Conservation (phyloP, 2,113 vertebrate genomes). For the Dolichallabes microphthalmus region DNA sequence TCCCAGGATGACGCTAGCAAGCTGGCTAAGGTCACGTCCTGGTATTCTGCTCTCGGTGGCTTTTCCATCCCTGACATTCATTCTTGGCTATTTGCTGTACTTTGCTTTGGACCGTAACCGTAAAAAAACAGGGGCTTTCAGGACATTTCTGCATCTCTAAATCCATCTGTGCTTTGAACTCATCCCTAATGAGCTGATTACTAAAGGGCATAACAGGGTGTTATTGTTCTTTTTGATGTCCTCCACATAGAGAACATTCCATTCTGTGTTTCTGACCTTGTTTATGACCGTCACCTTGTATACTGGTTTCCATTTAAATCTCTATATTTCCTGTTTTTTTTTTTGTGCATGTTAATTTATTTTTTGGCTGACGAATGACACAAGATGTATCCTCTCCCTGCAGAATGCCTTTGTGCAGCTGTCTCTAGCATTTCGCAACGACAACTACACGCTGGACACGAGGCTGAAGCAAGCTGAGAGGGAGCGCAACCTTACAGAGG, state of each 20-base stretch:
- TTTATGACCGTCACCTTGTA: background rate
- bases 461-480: conserved; percentile 91
- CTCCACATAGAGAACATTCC: background rate
- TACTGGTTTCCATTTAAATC: conserved; percentile 5
- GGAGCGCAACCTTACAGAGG: conserved; percentile 92
- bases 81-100: conserved; percentile 33
- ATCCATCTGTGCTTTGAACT: conserved; percentile 25
- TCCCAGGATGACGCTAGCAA: conserved; percentile 63
- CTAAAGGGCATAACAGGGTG: background rate
- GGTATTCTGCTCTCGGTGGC: conserved; percentile 59
- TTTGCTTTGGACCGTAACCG: conserved; percentile 60
- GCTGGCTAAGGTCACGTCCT: conserved; percentile 66
- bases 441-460: conserved; percentile 94
- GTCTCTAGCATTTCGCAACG: conserved; percentile 97
- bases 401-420: conserved; percentile 98
- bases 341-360: background rate
- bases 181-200: background rate
- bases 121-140: conserved; percentile 53
- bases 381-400: conserved; percentile 54
- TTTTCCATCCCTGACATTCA: conserved; percentile 41
- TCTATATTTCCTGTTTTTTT: conserved; percentile 1
- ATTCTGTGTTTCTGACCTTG: conserved; percentile 10
- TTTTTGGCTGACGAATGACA: background rate
- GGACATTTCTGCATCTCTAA: conserved; percentile 6
- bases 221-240: background rate